Conservation (phyloP, 2,113 vertebrate species). For the Saguinus midas region DNA sequence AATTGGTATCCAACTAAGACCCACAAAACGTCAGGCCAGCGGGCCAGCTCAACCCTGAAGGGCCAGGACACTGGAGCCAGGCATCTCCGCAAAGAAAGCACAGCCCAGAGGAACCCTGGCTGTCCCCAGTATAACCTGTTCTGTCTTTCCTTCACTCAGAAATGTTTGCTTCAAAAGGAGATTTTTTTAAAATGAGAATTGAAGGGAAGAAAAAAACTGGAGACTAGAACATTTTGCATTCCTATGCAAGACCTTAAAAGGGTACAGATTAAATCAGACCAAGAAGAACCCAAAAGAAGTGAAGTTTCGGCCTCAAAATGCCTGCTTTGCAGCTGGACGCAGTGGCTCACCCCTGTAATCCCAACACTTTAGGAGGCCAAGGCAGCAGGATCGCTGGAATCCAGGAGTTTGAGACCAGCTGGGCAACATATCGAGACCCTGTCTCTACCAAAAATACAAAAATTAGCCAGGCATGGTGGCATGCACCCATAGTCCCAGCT, state of each 20-base stretch:
- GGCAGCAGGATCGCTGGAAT: no score
- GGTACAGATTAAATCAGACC: not conserved
- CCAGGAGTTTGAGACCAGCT: no score
- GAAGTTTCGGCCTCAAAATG: no score
- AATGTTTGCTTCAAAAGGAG: not conserved
- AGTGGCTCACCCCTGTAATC: no score
- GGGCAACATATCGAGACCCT: no score
- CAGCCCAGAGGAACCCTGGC: accelerated
- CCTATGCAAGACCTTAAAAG: not conserved
- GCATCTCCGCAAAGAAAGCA: not conserved
- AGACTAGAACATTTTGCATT: not conserved
- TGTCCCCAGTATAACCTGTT: not conserved
- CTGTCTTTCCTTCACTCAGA: not conserved
- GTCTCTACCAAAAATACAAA: no score
- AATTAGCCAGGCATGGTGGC: no score
- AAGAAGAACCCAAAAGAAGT: no score
- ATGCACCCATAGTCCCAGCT: no score
- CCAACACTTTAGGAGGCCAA: no score
- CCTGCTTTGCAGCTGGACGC: not conserved
- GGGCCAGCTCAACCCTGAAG: not conserved
- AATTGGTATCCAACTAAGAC: accelerated
- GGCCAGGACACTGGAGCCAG: not conserved
- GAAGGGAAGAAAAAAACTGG: not conserved
- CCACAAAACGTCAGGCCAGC: accelerated
- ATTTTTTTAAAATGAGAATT: not conserved